Conservation (phyloP, 2,113 vertebrate genomes). For the Hepsetus odoe region DNA sequence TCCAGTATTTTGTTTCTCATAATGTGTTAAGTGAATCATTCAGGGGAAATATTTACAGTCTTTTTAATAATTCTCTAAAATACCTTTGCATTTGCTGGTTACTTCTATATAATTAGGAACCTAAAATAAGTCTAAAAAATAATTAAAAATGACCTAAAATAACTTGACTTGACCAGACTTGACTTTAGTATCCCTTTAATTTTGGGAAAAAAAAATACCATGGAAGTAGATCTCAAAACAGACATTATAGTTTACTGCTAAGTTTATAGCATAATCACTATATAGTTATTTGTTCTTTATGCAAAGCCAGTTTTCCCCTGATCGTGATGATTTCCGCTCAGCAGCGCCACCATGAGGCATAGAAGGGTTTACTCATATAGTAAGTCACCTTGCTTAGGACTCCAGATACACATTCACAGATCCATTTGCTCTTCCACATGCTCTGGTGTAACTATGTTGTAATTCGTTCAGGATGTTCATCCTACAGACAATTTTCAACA, state of each 20-base stretch:
- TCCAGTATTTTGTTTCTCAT: neutral
- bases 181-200: neutral
- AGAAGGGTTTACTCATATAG: neutral
- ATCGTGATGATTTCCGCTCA: neutral
- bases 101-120: too few relatives aligned
- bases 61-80: neutral
- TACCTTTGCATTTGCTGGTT: neutral
- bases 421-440: conserved; percentile 28
- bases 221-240: neutral
- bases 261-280: neutral
- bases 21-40: neutral
- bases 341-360: conserved; percentile 16
- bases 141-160: too few relatives aligned
- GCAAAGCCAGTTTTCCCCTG: neutral
- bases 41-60: neutral
- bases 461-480: conserved; percentile 88
- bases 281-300: neutral
- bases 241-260: neutral
- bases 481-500: conserved; percentile 63
- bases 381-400: neutral
- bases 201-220: neutral
- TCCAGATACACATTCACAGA: neutral
- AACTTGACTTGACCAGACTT: neutral
- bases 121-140: too few relatives aligned
- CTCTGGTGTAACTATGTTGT: conserved; percentile 64